Evolutionary conservation across 2,113 vertebrate genomes (phyloP).

Genomic region (Propithecus coquereli): DNA sequence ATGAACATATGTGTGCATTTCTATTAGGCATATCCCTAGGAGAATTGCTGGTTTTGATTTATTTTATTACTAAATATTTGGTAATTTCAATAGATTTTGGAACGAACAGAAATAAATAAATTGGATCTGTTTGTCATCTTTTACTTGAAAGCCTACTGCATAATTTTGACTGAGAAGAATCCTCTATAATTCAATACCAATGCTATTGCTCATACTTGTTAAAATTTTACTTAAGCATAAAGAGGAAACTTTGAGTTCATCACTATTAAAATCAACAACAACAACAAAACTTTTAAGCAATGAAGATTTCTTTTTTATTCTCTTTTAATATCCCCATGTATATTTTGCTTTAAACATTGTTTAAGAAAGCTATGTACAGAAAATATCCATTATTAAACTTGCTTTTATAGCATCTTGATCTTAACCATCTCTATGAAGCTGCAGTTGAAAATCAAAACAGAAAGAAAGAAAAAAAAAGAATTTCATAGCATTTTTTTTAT

Average conservation of each 20-base stretch:
- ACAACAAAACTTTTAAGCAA: background rate
- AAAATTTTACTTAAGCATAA: background rate
- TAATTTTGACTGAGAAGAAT: background rate
- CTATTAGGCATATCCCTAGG: background rate
- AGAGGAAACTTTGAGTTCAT: background rate
- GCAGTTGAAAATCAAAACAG: background rate
- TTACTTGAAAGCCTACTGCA: background rate
- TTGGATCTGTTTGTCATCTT: background rate
- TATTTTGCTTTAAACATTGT: background rate
- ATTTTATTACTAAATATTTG: background rate
- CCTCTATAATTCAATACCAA: background rate
- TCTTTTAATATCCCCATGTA: background rate
- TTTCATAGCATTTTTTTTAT: background rate
- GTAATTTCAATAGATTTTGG: background rate
- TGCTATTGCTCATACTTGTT: background rate
- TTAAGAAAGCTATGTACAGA: background rate
- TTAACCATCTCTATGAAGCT: background rate
- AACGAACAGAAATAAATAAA: background rate
- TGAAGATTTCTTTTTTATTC: background rate
- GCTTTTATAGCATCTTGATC: background rate
- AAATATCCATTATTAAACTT: constrained; percentile 21
- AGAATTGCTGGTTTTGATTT: background rate
- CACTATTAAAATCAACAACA: background rate
- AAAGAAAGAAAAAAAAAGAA: background rate
- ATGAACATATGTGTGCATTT: background rate